Base-by-base conservation (phyloP, 2,113 vertebrate genomes). In the Brachionichthys hirsutus region DNA sequence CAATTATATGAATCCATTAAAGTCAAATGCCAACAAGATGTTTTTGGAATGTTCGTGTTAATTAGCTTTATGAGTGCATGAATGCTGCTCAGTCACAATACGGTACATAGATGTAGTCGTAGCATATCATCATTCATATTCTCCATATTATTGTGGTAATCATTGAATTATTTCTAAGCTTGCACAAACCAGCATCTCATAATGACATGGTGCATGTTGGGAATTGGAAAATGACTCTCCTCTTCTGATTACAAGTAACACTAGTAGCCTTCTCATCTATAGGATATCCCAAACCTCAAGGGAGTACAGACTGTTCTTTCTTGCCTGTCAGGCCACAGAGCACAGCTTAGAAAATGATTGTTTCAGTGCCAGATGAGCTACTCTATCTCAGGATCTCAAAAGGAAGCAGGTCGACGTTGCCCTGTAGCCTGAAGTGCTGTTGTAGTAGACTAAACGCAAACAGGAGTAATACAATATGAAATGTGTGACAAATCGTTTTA, bases 261-360 rank as follows among this genome's bases (percentile, higher is more conserved):
- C n/a, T 44, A 30, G 24, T 30, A 4, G 24, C 4, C 54, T 17
- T 55, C 60, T 70, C 66, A 64, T 69, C 56, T 73, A 58, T 51
- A 49, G 45, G 50, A 56, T 58, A 52, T 53, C 36, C 50, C 36
- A 57, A 66, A 71, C 66, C 77, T 63, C 72, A 45, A 6, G 55
- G 72, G 56, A 69, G 60, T n/a, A 51, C 38, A 60, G 17, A 42
- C 45, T 54, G 59, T 57, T 75, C 73, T 61, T 48, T 75, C 47
- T 50, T 54, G 46, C 59, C 60, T 40, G 8, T 54, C 24, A 42
- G 44, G 36, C 51, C 22, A 51, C 49, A 52, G 35, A 77, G 48
- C 54, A 45, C 20, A 30, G 34, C 62, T 75, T 65, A 63, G 72
- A 77, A 82, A 85, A 6, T 80, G 78, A 79, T 65, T 41, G 56